Base-by-base conservation (phyloP, 2,888 invertebrate genomes). In the Melolontha melolontha region DNA sequence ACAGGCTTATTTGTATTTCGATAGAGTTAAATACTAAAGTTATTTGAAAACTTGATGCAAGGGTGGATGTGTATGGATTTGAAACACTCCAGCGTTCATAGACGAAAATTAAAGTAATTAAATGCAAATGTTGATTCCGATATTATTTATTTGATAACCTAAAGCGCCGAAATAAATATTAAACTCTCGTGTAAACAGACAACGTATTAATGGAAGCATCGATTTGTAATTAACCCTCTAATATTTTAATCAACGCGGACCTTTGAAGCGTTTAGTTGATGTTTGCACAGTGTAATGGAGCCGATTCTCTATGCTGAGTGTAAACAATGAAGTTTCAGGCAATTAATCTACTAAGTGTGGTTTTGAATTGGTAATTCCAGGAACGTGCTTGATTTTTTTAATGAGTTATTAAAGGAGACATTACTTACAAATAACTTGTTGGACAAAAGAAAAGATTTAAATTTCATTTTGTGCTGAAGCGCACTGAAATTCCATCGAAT, bases 221-320 rank as follows among this genome's bases (percentile, higher is more conserved):
- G 74, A 73, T 72, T 71, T 69, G 75, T 74, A 74, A 75, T 75
- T 74, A 74, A 74, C 67, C 73, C 73, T 65, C 71, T 72, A 75
- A 75, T 75, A 74, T 75, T 74, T 75, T 75, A 75, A 75, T 75
- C 74, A 74, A 72, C 70, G 62, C 50, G 64, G 67, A 62, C 72
- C 73, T 72, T 73, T 72, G 72, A 71, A 72, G 70, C 72, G 70
- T 74, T 72, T 72, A 73, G 73, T 73, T 70, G 67, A 67, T 74
- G 75, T 77, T 77, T 75, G 73, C 70, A 67, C 66, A 74, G 72
- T 70, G 75, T 76, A 75, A 76, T 76, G 73, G 74, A 75, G 71
- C 73, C 64, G 68, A 67, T 66, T 68, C 63, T 51, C 50, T 57
- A 49, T 66, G 29, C 59, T 50, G 22, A 49, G 59, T 22, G 66